phyloP scores from a whole-genome alignment of 2,113 vertebrate species.

The Hystrix brachyura region DNA sequence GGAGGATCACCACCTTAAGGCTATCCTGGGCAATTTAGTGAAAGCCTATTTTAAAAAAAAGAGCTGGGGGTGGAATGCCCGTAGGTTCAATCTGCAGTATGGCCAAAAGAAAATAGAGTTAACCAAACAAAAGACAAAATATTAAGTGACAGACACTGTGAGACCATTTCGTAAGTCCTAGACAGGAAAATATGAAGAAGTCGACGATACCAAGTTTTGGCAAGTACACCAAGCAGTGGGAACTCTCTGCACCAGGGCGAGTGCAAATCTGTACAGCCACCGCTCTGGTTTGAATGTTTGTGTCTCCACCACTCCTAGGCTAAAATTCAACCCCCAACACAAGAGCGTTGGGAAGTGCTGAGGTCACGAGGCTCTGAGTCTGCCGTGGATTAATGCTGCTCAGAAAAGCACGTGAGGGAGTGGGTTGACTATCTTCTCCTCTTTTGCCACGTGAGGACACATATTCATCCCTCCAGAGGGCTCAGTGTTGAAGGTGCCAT shows the following conservation, averaged over 20 bases:
- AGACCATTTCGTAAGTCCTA: background rate
- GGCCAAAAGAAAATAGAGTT: too few species aligned
- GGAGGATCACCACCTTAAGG: too few species aligned
- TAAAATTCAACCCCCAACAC: background rate
- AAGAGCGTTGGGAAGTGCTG: background rate
- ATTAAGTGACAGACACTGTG: background rate
- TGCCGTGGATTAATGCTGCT: background rate
- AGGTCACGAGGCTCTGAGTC: background rate
- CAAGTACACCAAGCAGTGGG: background rate
- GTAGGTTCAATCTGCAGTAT: too few species aligned
- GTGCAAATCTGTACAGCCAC: too few species aligned
- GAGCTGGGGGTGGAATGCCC: too few species aligned
- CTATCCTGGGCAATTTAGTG: too few species aligned
- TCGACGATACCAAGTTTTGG: background rate
- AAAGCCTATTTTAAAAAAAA: too few species aligned
- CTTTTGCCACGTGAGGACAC: background rate
- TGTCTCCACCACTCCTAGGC: background rate
- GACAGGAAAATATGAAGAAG: background rate
- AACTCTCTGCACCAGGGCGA: background rate
- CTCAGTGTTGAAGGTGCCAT: background rate
- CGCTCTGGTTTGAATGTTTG: background rate
- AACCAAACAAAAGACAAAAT: background rate
- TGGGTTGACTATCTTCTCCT: background rate
- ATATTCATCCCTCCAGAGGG: background rate
- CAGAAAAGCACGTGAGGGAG: background rate